phyloP scores from a whole-genome alignment of 1,140 invertebrate species.

The Onthophagus taurus region DNA sequence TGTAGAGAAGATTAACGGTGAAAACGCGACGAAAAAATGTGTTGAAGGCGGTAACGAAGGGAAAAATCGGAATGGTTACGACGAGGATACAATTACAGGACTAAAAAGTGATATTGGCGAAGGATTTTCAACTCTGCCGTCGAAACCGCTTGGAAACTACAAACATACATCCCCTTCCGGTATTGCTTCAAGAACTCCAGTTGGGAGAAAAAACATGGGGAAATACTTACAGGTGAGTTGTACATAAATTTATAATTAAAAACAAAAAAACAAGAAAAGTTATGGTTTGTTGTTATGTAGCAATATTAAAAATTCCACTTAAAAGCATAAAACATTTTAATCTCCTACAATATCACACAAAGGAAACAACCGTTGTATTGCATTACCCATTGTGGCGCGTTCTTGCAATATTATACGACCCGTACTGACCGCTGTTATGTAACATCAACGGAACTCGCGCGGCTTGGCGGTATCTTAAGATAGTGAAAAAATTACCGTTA shows the following conservation, averaged over 20 bases:
- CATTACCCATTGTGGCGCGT: too few species aligned
- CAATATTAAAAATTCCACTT: background rate
- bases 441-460: too few species aligned
- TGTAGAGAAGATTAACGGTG: background rate
- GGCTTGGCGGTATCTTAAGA: too few species aligned
- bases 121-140: slow-evolving; percentile 1
- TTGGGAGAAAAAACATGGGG: slow-evolving; percentile 34
- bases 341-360: too few species aligned
- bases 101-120: background rate
- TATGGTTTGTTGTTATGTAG: too few species aligned
- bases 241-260: too few species aligned
- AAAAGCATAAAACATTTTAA: background rate
- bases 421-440: too few species aligned
- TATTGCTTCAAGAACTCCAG: slow-evolving; percentile 34
- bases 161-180: slow-evolving; percentile 32
- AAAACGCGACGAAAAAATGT: background rate
- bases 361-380: too few species aligned
- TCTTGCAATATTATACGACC: too few species aligned
- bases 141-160: slow-evolving; percentile 32
- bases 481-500: too few species aligned
- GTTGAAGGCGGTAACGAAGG: slow-evolving; percentile 1
- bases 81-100: slow-evolving; percentile 1
- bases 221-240: slow-evolving; percentile 34
- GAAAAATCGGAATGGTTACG: slow-evolving; percentile 1
- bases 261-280: too few species aligned